Evolutionary conservation across 2,888 invertebrate genomes (phyloP).

Genomic region (Keiferia lycopersicella): DNA sequence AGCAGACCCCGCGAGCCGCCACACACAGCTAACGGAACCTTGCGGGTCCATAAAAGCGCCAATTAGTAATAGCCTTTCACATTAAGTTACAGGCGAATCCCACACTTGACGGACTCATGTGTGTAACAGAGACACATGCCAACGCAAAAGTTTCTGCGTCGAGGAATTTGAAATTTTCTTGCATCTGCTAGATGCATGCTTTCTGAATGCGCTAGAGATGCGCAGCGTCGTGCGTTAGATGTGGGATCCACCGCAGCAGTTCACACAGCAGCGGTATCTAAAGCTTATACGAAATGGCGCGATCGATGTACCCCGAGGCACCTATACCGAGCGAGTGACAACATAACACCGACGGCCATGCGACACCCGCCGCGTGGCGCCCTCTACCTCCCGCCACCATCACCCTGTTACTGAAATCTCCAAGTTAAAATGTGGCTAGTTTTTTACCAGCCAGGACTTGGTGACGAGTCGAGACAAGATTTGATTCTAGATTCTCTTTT

Average conservation of each 20-base stretch:
- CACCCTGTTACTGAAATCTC: conserved; percentile 40
- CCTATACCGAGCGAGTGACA: conserved; percentile 60
- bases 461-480: neutral
- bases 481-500: neutral
- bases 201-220: too few relatives aligned
- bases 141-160: too few relatives aligned
- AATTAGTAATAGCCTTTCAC: neutral
- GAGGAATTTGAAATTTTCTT: too few relatives aligned
- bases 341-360: conserved; percentile 79
- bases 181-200: too few relatives aligned
- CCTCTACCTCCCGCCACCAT: conserved; percentile 69
- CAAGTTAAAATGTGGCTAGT: neutral
- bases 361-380: conserved; percentile 75
- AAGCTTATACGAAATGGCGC: conserved; percentile 2
- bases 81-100: neutral
- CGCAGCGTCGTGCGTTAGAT: too few relatives aligned
- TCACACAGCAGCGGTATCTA: neutral
- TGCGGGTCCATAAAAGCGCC: conserved; percentile 13
- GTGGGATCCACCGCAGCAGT: too few relatives aligned
- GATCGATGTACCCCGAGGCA: neutral
- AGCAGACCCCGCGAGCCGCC: conserved; percentile 57
- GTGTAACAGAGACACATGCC: too few relatives aligned
- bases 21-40: conserved; percentile 49
- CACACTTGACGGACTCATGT: too few relatives aligned
- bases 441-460: neutral